Base-by-base conservation (phyloP, 2,888 invertebrate species). In the Philereme transversata region DNA sequence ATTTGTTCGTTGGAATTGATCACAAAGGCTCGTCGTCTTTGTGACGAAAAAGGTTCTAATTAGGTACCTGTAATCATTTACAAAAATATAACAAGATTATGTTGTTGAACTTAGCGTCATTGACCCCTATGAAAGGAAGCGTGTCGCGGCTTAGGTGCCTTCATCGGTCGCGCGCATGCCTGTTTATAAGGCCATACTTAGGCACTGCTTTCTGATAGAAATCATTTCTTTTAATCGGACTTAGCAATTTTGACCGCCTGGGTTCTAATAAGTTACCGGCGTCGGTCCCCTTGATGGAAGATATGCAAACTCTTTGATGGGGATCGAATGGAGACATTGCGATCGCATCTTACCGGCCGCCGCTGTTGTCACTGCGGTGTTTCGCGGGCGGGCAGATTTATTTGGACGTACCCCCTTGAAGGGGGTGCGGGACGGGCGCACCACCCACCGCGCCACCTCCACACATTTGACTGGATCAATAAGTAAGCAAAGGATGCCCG, bases 401-500 rank as follows among this genome's bases (percentile, higher is more conserved):
- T 93, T 92, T 93, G 93, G 92, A 90, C 93, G 93, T 91, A 92
- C 87, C 89, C 86, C 88, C 88, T 84, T 82, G 76, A 75, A 66
- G 77, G 84, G 81, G 85, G 78, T 74, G 84, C 82, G 87, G 87
- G 87, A 86, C 79, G 86, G 88, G 87, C 83, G 86, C 79, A 80
- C 90, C 87, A 86, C 87, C 90, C 90, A 87, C 89, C 86, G 86
- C 88, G 89, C 88, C 88, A 88, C 91, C 90, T 91, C 91, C 92
- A 90, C 90, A 93, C 93, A 93, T 93, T 93, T 93, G 92, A 93
- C 93, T 93, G 92, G 93, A 93, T 93, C 93, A 93, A 93, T 93
- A 93, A 93, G 93, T 93, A 92, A 92, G 93, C 92, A 93, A 92
- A 93, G 93, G 93, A 93, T 93, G 93, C 92, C 93, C 91, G 93